Percentiles rank a stretch among this genome's conserved stretches.
These are phyloP conservation scores for Calliopum simillimum DNA, from an alignment of 2,888 invertebrate species.

Conservation along the genomic window DNA sequence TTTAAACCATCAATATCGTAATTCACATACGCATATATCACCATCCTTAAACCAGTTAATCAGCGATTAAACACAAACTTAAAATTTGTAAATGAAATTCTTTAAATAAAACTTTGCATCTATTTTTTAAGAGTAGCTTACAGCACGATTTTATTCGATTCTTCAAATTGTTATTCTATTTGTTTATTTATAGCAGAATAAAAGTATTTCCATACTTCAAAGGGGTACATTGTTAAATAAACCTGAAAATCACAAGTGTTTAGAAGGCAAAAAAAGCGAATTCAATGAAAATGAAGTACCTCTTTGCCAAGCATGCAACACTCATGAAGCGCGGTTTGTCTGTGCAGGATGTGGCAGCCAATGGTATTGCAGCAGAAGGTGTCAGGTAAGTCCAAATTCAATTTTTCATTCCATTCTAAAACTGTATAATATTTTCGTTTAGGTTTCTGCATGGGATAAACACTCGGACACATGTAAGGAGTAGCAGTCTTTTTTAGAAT, in stretches of 20 bases:
- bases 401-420: conserved; percentile 10
- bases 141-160: too few species aligned
- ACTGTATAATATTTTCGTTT: conserved; percentile 12
- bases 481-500: conserved; percentile 12
- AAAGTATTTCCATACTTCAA: conserved; percentile 17
- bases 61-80: too few species aligned
- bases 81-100: too few species aligned
- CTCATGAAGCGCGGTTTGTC: conserved; percentile 84
- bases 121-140: too few species aligned
- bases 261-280: background rate
- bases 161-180: background rate
- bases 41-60: too few species aligned
- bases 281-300: conserved; percentile 67
- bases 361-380: conserved; percentile 94
- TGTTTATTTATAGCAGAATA: conserved; percentile 18
- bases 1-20: too few species aligned
- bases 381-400: conserved; percentile 76
- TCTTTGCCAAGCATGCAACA: conserved; percentile 87
- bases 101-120: too few species aligned
- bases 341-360: conserved; percentile 92
- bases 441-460: conserved; percentile 48
- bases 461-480: conserved; percentile 47
- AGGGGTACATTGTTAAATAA: conserved; percentile 14
- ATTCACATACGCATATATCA: too few species aligned
- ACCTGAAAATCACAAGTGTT: too few species aligned